Evolutionary conservation across 2,797 vertebrate genomes (phyloP).

Genomic region (Heterohyrax brucei): DNA sequence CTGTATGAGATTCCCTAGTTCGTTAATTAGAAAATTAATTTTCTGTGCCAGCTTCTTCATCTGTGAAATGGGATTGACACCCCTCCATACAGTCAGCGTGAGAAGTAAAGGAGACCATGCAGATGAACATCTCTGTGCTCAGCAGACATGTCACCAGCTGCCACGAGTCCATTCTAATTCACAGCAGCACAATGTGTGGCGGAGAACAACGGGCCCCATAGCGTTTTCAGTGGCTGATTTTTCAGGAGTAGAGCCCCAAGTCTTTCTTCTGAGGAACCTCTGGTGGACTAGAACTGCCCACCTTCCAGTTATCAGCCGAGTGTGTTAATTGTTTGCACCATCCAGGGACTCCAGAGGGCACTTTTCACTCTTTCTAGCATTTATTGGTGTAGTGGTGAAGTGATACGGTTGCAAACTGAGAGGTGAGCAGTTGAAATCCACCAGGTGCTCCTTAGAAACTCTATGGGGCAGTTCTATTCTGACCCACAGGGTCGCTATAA

Average conservation of each 20-base stretch:
- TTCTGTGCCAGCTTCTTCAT: not conserved
- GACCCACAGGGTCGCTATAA: too few relatives aligned
- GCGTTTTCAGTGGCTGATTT: not conserved
- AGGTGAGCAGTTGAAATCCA: too few relatives aligned
- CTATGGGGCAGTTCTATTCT: too few relatives aligned
- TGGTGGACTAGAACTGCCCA: not conserved
- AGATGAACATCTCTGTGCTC: not conserved
- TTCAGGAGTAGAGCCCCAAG: not conserved
- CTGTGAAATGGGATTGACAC: not conserved
- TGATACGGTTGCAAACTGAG: too few relatives aligned
- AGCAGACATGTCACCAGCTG: not conserved
- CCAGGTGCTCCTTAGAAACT: too few relatives aligned
- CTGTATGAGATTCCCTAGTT: not conserved
- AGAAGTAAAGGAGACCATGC: not conserved
- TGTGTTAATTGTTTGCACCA: not conserved
- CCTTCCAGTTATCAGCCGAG: not conserved
- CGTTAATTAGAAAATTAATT: not conserved
- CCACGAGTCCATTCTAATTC: not conserved
- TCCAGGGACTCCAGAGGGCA: not conserved
- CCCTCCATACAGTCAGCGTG: not conserved
- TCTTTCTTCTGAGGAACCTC: not conserved
- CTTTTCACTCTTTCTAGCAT: not conserved
- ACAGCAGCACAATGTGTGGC: not conserved
- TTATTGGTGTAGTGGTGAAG: not conserved
- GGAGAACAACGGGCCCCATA: not conserved